Evolutionary conservation across 2,888 invertebrate species (phyloP).

Genomic region (Buathra laborator): DNA sequence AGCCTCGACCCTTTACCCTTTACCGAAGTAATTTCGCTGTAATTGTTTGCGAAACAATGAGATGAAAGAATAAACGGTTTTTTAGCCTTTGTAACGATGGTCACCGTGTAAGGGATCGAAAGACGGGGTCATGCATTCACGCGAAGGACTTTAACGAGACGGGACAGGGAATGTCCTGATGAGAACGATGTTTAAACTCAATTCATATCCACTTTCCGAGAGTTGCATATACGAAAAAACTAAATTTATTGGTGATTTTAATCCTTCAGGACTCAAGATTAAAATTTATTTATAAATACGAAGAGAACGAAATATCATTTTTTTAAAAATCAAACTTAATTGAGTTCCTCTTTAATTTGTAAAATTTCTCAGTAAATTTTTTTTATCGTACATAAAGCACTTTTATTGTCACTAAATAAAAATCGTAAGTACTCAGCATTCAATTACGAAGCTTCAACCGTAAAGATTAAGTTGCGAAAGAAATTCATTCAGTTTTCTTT

Average conservation of each 20-base stretch:
- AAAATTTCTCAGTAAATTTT: neutral
- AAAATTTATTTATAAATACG: no score
- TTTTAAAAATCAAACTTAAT: no score
- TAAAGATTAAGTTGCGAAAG: neutral
- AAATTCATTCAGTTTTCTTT: neutral
- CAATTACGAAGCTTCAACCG: no score
- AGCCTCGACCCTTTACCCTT: slow-evolving; percentile 55
- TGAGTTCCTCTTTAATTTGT: no score
- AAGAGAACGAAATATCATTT: no score
- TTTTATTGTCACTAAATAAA: neutral
- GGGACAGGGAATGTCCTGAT: neutral
- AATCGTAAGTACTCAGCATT: neutral
- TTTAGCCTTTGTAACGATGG: neutral
- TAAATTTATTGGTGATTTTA: no score
- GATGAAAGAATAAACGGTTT: neutral
- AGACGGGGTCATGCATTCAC: neutral
- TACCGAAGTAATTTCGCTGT: slow-evolving; percentile 32
- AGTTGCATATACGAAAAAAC: no score
- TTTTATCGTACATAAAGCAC: neutral
- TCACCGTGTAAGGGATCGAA: neutral
- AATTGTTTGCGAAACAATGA: slow-evolving; percentile 1
- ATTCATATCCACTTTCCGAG: no score
- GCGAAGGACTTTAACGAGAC: neutral
- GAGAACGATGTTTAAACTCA: no score
- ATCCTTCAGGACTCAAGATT: no score